Conservation (phyloP, 2,888 invertebrate species). For the Oligia fasciuncula region DNA sequence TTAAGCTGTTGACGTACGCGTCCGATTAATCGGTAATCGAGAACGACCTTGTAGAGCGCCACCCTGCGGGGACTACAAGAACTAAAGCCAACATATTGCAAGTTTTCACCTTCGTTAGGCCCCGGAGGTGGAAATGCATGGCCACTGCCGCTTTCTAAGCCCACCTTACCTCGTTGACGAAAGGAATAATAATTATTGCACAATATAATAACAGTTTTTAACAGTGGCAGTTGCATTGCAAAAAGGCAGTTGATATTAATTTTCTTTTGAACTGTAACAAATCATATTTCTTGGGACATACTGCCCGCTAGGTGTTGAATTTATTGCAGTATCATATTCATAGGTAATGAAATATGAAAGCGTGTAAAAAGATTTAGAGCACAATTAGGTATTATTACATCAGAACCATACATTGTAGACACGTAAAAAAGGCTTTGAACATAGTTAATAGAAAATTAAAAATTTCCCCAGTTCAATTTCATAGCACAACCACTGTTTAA, state of each 20-base stretch:
- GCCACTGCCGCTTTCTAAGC: conserved; percentile 82
- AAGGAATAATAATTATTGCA: conserved; percentile 62
- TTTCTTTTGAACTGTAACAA: conserved; percentile 37
- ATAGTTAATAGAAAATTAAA: conserved; percentile 11
- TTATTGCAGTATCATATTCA: conserved; percentile 33
- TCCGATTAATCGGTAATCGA: conserved; percentile 70
- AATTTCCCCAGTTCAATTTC: conserved; percentile 40
- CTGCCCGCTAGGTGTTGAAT: conserved; percentile 20
- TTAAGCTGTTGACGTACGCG: conserved; percentile 72
- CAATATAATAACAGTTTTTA: conserved; percentile 61
- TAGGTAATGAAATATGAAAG: conserved; percentile 22
- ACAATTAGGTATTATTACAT: conserved; percentile 31
- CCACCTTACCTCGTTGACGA: conserved; percentile 60
- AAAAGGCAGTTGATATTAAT: conserved; percentile 47
- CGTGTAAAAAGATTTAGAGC: conserved; percentile 29
- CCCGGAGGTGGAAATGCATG: conserved; percentile 76
- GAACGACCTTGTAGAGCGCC: conserved; percentile 76
- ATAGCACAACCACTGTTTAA: conserved; percentile 47
- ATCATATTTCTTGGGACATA: conserved; percentile 43
- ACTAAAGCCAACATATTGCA: conserved; percentile 60
- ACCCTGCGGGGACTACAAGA: conserved; percentile 57
- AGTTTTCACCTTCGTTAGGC: conserved; percentile 81
- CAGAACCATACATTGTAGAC: neutral
- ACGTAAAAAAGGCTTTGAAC: neutral
- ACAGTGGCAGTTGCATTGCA: conserved; percentile 17